phyloP scores from a whole-genome alignment of 2,797 vertebrate species.

The Calcarius lapponicus region DNA sequence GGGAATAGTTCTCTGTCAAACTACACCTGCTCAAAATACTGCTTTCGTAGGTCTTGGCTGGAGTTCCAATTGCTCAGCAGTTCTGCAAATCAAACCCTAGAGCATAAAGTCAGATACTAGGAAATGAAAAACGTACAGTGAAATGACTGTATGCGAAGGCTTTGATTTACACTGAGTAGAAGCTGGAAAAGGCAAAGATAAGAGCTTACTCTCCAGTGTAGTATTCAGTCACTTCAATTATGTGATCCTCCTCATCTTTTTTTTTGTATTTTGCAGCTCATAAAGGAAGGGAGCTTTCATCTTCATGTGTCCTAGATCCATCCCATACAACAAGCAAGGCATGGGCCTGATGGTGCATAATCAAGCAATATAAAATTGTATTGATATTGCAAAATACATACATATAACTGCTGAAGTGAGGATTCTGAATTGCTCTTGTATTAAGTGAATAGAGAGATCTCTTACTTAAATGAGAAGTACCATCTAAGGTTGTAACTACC shows the following conservation, averaged over 20 bases:
- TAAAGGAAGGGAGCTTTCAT: background rate
- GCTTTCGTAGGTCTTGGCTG: background rate
- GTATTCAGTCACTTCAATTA: background rate
- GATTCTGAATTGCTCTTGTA: background rate
- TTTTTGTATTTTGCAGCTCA: background rate
- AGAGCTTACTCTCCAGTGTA: background rate
- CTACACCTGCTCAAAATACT: background rate
- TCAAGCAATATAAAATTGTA: background rate
- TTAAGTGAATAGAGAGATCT: background rate
- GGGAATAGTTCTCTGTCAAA: background rate
- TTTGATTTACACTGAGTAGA: constrained; percentile 28
- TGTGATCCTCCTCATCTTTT: background rate
- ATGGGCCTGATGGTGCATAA: background rate
- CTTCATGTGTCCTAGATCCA: background rate
- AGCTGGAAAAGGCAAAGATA: background rate
- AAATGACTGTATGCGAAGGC: background rate
- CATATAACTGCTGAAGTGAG: background rate
- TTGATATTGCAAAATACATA: background rate
- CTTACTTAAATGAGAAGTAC: background rate
- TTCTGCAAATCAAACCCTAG: constrained; percentile 29
- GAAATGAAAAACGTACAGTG: constrained; percentile 5
- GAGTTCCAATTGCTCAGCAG: constrained; percentile 3
- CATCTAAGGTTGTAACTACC: background rate
- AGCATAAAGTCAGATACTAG: constrained; percentile 1
- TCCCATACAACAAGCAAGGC: background rate